Conservation (phyloP, 2,113 vertebrate genomes). For the Arizona elegans region DNA sequence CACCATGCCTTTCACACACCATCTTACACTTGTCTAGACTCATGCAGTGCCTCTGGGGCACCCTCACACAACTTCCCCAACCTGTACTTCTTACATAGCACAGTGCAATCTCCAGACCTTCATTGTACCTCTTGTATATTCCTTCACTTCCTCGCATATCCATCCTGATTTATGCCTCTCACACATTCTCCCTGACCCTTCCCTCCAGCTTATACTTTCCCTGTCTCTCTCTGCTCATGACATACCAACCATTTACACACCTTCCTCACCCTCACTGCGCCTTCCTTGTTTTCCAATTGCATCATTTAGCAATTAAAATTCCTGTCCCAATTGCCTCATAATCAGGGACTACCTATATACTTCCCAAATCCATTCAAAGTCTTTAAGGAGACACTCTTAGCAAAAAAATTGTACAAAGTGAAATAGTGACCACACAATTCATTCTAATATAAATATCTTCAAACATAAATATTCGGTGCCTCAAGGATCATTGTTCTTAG, state of each 20-base stretch:
- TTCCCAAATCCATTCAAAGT: not conserved
- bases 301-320: not conserved
- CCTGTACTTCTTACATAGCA: not conserved
- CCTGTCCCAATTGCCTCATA: not conserved
- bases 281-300: not conserved
- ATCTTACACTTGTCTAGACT: not conserved
- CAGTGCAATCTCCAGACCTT: not conserved
- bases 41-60: not conserved
- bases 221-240: no score
- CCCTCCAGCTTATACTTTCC: no score
- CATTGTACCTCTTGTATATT: not conserved
- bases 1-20: not conserved
- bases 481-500: not conserved
- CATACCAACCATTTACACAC: not conserved
- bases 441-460: not conserved
- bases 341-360: not conserved
- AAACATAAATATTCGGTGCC: not conserved
- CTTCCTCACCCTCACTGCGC: not conserved
- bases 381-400: not conserved
- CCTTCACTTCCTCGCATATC: no score
- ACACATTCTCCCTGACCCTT: no score
- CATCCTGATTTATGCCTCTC: no score
- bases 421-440: not conserved
- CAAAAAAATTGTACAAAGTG: not conserved
- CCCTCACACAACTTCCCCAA: not conserved